These are phyloP conservation scores for Triops longicaudatus DNA, from an alignment of 1,140 invertebrate species.

Conservation along the genomic window DNA sequence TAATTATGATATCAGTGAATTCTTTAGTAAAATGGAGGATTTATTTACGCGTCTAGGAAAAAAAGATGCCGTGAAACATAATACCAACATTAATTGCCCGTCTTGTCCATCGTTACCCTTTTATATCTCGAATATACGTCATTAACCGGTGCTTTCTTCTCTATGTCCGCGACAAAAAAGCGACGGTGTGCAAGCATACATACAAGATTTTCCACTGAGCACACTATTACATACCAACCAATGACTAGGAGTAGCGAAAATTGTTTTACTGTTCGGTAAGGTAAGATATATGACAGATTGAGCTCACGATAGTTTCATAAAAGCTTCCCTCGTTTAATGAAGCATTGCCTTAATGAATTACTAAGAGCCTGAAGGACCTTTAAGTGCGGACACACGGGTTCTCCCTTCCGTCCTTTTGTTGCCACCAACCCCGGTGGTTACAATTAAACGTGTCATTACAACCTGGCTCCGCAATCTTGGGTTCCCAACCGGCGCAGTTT, in stretches of 20 bases:
- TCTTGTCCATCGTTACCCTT: neutral
- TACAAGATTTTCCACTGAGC: neutral
- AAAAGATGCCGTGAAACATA: neutral
- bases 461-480: neutral
- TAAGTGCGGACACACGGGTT: neutral
- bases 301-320: neutral
- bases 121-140: neutral
- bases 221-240: neutral
- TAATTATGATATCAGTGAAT: too few species aligned
- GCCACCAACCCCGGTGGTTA: neutral
- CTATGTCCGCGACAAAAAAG: neutral
- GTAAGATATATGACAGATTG: neutral
- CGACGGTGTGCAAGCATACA: neutral
- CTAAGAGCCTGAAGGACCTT: neutral
- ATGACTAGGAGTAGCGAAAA: too few species aligned
- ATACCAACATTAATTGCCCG: neutral
- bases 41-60: neutral
- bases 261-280: too few species aligned
- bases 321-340: neutral
- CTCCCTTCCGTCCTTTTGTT: neutral
- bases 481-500: slow-evolving; percentile 1
- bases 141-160: neutral
- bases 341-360: neutral
- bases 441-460: neutral
- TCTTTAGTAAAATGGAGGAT: too few species aligned